Conservation (phyloP, 1,140 invertebrate species). For the Drosophila sturtevanti region DNA sequence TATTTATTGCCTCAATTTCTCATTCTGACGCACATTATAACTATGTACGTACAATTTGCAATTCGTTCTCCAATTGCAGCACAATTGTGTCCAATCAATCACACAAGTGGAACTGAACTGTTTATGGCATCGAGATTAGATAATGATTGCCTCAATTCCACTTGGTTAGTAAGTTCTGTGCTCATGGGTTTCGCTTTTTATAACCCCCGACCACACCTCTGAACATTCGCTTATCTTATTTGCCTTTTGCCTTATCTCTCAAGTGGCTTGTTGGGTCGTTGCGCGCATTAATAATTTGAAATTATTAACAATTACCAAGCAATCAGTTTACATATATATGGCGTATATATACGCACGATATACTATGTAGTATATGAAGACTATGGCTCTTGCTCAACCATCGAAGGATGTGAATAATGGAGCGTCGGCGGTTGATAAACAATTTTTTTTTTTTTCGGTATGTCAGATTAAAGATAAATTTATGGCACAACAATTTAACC, state of each 20-base stretch:
- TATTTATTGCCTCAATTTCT: neutral
- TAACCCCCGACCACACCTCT: neutral
- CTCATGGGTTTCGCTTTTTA: neutral
- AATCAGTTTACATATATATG: slow-evolving; percentile 4
- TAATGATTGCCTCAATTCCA: slow-evolving; percentile 4
- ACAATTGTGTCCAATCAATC: slow-evolving; percentile 10
- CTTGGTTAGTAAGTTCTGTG: neutral
- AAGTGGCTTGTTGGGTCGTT: slow-evolving; percentile 11
- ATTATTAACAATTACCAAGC: slow-evolving; percentile 14
- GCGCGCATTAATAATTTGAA: slow-evolving; percentile 16
- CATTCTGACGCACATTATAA: neutral
- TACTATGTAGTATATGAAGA: too few relatives aligned
- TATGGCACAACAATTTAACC: slow-evolving; percentile 1
- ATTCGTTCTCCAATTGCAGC: slow-evolving; percentile 4
- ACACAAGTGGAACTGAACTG: slow-evolving; percentile 15
- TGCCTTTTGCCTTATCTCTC: slow-evolving; percentile 7
- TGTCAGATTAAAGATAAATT: slow-evolving; percentile 15
- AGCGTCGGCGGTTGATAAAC: neutral
- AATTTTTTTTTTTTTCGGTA: neutral
- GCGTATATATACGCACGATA: slow-evolving; percentile 1
- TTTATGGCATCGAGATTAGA: slow-evolving; percentile 12
- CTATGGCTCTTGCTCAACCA: neutral
- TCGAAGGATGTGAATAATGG: slow-evolving; percentile 6
- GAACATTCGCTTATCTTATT: slow-evolving; percentile 9
- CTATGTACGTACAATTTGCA: neutral